Conservation (phyloP, 2,113 vertebrate species). For the Dissostichus mawsoni region DNA sequence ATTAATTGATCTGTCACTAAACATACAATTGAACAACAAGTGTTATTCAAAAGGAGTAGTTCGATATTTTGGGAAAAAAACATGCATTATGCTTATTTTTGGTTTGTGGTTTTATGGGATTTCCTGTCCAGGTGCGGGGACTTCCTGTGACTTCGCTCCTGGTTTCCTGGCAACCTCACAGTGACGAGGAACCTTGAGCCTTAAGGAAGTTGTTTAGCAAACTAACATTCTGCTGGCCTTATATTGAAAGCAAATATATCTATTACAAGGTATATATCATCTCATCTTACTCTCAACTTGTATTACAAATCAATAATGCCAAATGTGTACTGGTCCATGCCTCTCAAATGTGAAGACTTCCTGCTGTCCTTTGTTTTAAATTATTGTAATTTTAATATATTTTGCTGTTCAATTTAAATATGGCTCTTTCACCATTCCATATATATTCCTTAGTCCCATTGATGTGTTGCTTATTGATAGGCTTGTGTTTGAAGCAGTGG, state of each 20-base stretch:
- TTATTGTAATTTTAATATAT: neutral
- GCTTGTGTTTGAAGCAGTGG: neutral
- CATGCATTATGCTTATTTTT: neutral
- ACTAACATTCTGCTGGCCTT: neutral
- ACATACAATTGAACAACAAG: neutral
- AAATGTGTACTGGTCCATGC: too few relatives aligned
- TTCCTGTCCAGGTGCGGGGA: neutral
- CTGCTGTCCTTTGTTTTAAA: too few relatives aligned
- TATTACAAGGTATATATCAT: neutral
- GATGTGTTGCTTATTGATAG: neutral
- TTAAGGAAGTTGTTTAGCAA: neutral
- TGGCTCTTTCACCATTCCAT: neutral
- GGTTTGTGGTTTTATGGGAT: neutral
- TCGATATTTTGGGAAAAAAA: neutral
- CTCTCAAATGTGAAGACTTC: neutral
- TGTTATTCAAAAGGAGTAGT: neutral
- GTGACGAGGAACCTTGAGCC: neutral
- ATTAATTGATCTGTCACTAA: neutral
- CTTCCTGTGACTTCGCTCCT: neutral
- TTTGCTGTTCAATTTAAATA: neutral
- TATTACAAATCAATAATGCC: too few relatives aligned
- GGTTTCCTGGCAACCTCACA: neutral
- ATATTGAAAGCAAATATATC: neutral
- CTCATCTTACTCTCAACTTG: neutral
- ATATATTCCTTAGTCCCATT: neutral